These are phyloP conservation scores for Pseudomyrmex gracilis DNA, from an alignment of 1,140 invertebrate genomes.

Conservation along the genomic window DNA sequence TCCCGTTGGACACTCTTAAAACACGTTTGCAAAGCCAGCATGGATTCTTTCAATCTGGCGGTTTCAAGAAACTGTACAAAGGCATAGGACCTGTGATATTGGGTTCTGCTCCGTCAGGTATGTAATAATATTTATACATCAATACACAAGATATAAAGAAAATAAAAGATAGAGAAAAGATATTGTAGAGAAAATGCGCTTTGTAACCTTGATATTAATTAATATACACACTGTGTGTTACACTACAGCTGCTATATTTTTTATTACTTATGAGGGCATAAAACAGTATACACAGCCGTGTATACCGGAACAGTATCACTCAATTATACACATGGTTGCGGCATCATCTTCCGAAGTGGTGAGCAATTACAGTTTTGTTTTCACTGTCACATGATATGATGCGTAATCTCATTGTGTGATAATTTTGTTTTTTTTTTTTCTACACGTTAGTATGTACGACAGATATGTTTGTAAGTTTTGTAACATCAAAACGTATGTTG, in stretches of 20 bases:
- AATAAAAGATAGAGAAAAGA: too few species aligned
- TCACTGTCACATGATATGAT: background rate
- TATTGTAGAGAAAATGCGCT: slow-evolving; percentile 1
- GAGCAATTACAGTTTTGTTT: slow-evolving; percentile 66
- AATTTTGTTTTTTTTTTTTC: background rate
- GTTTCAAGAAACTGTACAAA: slow-evolving; percentile 95
- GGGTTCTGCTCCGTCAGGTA: slow-evolving; percentile 94
- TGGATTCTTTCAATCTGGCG: slow-evolving; percentile 95
- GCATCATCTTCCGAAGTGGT: slow-evolving; percentile 95
- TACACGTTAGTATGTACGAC: background rate
- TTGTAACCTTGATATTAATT: slow-evolving; percentile 46
- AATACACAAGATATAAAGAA: background rate
- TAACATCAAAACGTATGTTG: background rate
- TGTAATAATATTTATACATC: slow-evolving; percentile 78
- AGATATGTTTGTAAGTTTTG: slow-evolving; percentile 4
- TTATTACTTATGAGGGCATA: slow-evolving; percentile 94
- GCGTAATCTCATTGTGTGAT: background rate
- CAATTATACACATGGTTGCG: slow-evolving; percentile 93
- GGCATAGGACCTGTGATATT: slow-evolving; percentile 93
- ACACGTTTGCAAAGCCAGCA: slow-evolving; percentile 95
- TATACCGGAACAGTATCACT: slow-evolving; percentile 86
- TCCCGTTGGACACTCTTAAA: slow-evolving; percentile 98
- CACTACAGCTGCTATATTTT: slow-evolving; percentile 94
- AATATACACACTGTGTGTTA: slow-evolving; percentile 12
- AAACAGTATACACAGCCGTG: slow-evolving; percentile 88